Conservation (phyloP, 1,140 invertebrate species). For the Bombus consobrinus region DNA sequence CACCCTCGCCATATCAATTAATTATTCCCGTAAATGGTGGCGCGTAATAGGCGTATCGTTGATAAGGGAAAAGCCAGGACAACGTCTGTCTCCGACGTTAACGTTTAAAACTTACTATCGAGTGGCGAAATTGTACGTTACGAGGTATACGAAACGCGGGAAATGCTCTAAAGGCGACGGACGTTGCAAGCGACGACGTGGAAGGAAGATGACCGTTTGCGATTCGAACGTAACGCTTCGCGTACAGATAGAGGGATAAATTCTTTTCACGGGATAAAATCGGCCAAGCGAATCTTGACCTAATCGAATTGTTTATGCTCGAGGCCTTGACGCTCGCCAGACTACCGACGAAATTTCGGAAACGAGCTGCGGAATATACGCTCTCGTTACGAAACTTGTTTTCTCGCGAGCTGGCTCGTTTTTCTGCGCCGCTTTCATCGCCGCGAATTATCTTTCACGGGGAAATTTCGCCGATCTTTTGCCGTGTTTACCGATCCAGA, state of each 20-base stretch:
- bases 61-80: too few species aligned
- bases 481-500: too few species aligned
- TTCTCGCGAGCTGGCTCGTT: not conserved
- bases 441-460: not conserved
- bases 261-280: slow-evolving; percentile 24
- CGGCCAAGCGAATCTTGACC: slow-evolving; percentile 30
- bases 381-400: slow-evolving; percentile 26
- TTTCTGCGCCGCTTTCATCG: not conserved
- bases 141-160: too few species aligned
- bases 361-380: slow-evolving; percentile 1
- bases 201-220: not conserved
- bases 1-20: too few species aligned
- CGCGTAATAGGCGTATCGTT: too few species aligned
- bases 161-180: not conserved
- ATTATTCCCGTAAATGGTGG: too few species aligned
- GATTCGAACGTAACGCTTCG: not conserved
- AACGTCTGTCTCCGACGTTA: too few species aligned
- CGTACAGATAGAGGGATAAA: not conserved
- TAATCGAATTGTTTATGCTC: slow-evolving; percentile 33
- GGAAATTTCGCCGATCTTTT: not conserved
- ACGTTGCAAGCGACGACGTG: too few species aligned
- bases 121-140: too few species aligned
- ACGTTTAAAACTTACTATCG: too few species aligned
- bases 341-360: slow-evolving; percentile 49
- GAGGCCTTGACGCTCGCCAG: slow-evolving; percentile 33